phyloP scores from a whole-genome alignment of 2,113 vertebrate genomes.

The Rutilus rutilus region DNA sequence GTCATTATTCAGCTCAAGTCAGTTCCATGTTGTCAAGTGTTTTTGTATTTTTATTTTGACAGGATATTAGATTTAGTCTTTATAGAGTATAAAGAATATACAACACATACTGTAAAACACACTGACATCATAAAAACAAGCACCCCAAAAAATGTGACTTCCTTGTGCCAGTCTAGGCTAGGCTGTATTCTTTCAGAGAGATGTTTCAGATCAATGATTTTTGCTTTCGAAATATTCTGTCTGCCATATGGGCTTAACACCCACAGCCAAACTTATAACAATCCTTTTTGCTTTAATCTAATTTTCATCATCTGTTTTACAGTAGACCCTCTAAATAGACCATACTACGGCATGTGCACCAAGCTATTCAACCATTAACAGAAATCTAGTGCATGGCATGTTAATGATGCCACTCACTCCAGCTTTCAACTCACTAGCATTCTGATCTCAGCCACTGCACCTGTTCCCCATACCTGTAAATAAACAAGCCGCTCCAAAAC shows the following conservation, averaged over 20 bases:
- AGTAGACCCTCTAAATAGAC: constrained; percentile 23
- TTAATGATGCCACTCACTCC: constrained; percentile 59
- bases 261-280: not conserved
- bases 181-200: not conserved
- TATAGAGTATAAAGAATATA: not conserved
- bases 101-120: not conserved
- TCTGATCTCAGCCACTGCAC: constrained; percentile 68
- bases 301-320: constrained; percentile 26
- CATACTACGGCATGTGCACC: constrained; percentile 41
- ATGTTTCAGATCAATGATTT: not conserved
- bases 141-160: not conserved
- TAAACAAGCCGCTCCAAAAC: constrained; percentile 54
- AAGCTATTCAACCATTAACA: constrained; percentile 56
- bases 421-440: constrained; percentile 62
- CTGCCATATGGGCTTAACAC: not conserved
- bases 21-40: not conserved
- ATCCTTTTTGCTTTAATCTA: constrained; percentile 9
- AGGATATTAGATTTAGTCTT: not conserved
- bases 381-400: constrained; percentile 53
- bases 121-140: not conserved
- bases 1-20: no score
- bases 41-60: not conserved
- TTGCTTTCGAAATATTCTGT: not conserved
- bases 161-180: not conserved
- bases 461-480: constrained; percentile 72